Evolutionary conservation across 1,140 invertebrate species (phyloP), one percentile per base, ranked within the genome.

Genomic region (Drosophila erecta): DNA sequence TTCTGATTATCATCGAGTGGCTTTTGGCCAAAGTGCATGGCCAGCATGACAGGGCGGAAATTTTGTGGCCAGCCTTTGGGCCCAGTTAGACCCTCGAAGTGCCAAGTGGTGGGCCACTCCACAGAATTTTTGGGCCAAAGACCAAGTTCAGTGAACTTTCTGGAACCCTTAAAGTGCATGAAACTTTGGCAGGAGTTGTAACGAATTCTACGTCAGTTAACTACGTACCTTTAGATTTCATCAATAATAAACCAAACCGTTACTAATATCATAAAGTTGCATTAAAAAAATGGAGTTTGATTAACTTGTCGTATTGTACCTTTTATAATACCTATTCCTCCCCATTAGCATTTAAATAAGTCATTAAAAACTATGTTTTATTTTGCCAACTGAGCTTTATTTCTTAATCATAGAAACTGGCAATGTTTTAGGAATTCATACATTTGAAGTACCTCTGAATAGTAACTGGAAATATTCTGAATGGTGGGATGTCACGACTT

Each of bases 11-110:
- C 41, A 40, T 58, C 27, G 35, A 66, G 46, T 66, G 41, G 47
- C 65, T 67, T 58, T 62, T 66, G 72, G 72, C 58, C 72, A 76
- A 76, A 76, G 72, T 76, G 72, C 72, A 76, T 76, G 72, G 72
- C 72, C 72, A 76, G 40, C 72, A 66, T 76, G 72, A 76, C 72
- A 53, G 41, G 49, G 72, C 72, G 73, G 51, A 66, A 54, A 66
- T 66, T 47, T n/a, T 2, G 30, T 41, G 51, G 40, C 3, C 57
- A 50, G 64, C 64, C 64, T 67, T 60, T 64, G 22, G n/a, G 59
- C 47, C 44, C 44, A 64, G 44, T 64, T 59, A 3, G 30, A 27
- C 10, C 41, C 15, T 12, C 14, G 8, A 54, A 17, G 46, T 8
- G 30, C 15, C 10, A 58, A 59, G 40, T 8, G 40, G 38, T 50